phyloP scores from a whole-genome alignment of 2,888 invertebrate genomes.

The Amphiduros pacificus region DNA sequence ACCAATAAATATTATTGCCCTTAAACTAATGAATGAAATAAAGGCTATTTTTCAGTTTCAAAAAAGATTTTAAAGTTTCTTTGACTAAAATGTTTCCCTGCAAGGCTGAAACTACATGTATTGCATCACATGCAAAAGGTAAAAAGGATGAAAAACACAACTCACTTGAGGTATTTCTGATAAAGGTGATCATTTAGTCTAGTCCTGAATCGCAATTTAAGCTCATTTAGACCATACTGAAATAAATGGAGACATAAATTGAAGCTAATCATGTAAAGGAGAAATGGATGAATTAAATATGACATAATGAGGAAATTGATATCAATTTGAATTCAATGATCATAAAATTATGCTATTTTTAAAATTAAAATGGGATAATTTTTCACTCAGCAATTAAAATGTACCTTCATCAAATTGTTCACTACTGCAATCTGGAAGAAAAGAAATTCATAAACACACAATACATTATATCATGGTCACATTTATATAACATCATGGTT shows the following conservation, averaged over 20 bases:
- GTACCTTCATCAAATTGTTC: conserved; percentile 84
- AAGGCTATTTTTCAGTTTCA: too few relatives aligned
- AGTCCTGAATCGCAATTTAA: conserved; percentile 86
- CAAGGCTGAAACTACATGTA: too few relatives aligned
- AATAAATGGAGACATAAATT: conserved; percentile 47
- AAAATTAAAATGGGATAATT: background rate
- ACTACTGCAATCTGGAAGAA: conserved; percentile 82
- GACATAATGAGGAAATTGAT: background rate
- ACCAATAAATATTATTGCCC: too few relatives aligned
- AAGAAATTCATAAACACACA: conserved; percentile 14
- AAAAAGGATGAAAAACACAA: conserved; percentile 33
- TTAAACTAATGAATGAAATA: too few relatives aligned
- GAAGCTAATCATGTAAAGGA: too few relatives aligned
- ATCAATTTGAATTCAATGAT: background rate
- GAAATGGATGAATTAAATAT: background rate
- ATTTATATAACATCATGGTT: background rate
- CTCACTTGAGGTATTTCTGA: conserved; percentile 89
- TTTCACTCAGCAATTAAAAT: conserved; percentile 13
- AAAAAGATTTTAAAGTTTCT: too few relatives aligned
- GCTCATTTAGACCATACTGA: conserved; percentile 88
- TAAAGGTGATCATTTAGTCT: conserved; percentile 85
- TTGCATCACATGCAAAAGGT: too few relatives aligned
- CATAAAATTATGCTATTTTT: too few relatives aligned
- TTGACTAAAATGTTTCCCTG: too few relatives aligned
- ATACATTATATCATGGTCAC: background rate